phyloP scores from a whole-genome alignment of 2,113 vertebrate species.

The Oncorhynchus tshawytscha region DNA sequence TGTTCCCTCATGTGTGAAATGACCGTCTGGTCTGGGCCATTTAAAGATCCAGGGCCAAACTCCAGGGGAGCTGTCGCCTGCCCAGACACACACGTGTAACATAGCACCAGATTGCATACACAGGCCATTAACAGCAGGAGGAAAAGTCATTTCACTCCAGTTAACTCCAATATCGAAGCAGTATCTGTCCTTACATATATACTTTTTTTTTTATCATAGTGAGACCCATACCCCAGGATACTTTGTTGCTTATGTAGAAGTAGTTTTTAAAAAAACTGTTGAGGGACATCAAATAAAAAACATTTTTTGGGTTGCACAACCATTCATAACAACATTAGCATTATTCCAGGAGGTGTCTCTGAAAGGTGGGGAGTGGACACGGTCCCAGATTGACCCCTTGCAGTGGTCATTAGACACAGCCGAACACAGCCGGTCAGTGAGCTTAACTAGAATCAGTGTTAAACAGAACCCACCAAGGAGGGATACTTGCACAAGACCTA shows the following conservation, averaged over 20 bases:
- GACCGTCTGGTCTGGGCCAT: constrained; percentile 45
- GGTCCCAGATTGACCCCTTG: no score
- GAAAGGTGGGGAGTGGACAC: background rate
- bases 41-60: constrained; percentile 29
- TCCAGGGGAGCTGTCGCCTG: constrained; percentile 16
- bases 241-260: no score
- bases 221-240: no score
- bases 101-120: background rate
- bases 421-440: background rate
- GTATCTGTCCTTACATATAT: no score
- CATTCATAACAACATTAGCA: background rate
- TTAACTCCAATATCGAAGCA: no score
- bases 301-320: background rate
- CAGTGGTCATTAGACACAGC: background rate
- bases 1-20: constrained; percentile 52
- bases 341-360: background rate
- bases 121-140: background rate
- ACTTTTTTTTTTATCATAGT: no score
- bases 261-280: no score
- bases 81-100: background rate
- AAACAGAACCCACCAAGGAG: no score
- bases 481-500: no score
- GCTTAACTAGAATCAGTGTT: no score
- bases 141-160: no score
- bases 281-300: no score